Evolutionary conservation across 2,797 vertebrate species (phyloP).

Genomic region (Sebastes hubbsi): DNA sequence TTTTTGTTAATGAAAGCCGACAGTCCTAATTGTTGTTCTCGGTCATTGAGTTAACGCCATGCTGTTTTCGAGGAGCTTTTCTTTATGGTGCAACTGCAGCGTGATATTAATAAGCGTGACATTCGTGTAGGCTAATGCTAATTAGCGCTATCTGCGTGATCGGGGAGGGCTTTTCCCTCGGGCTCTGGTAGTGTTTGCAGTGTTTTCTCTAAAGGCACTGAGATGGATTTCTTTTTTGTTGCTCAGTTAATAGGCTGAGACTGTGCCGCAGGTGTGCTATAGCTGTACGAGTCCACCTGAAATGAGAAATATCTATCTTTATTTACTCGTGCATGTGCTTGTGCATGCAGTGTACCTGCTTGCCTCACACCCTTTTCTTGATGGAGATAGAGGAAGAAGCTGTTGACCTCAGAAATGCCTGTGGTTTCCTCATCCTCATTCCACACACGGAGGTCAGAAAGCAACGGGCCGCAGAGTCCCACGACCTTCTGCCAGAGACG

Average conservation of each 20-base stretch:
- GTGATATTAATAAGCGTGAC: constrained; percentile 36
- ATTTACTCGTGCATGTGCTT: not conserved
- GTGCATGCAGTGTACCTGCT: not conserved
- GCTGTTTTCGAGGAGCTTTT: constrained; percentile 36
- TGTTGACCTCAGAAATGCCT: constrained; percentile 22
- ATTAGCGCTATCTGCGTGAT: constrained; percentile 45
- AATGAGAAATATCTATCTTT: not conserved
- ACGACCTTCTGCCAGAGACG: constrained; percentile 43
- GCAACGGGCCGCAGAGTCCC: constrained; percentile 13
- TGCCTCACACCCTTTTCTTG: not conserved
- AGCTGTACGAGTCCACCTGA: not conserved
- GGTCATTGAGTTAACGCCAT: constrained; percentile 28
- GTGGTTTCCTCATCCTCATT: constrained; percentile 50
- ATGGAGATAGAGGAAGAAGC: constrained; percentile 19
- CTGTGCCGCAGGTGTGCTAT: not conserved
- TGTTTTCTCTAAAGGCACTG: constrained; percentile 10
- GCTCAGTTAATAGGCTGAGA: not conserved
- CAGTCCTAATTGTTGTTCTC: constrained; percentile 43
- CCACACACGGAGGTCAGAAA: constrained; percentile 37
- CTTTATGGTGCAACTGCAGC: constrained; percentile 18
- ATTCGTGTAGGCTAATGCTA: constrained; percentile 39
- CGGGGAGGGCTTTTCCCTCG: constrained; percentile 15
- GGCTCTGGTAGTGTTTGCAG: constrained; percentile 8
- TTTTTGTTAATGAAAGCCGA: constrained; percentile 45
- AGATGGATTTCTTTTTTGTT: not conserved